A percentile compares a stretch with the other conserved stretches of the same genome.
Evolutionary conservation across 2,113 vertebrate species (phyloP).

Genomic region (Osmerus mordax): DNA sequence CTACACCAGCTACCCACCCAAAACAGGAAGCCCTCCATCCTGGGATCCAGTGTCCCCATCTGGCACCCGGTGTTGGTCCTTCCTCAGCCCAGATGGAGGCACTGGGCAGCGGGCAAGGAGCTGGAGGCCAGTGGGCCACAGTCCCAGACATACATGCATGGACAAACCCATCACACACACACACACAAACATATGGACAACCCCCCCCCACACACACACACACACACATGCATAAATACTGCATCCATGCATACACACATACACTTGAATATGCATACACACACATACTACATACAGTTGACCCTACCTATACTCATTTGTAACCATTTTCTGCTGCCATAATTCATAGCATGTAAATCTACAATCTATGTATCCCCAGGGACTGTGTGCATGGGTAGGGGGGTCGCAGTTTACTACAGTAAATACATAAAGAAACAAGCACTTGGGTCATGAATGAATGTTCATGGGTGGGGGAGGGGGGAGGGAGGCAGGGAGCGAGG

Average conservation of each 20-base stretch:
- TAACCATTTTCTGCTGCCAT: not conserved
- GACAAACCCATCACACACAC: not conserved
- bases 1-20: not conserved
- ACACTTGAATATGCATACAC: not conserved
- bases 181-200: not conserved
- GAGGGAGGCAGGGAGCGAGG: not conserved
- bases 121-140: not conserved
- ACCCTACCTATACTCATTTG: not conserved
- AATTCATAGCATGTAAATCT: not conserved
- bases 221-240: not conserved
- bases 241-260: not conserved
- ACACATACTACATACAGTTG: not conserved
- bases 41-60: not conserved
- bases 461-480: not conserved
- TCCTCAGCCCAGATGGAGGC: slow-evolving; percentile 4
- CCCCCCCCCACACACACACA: not conserved
- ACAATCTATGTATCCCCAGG: not conserved
- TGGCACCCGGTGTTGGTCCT: not conserved
- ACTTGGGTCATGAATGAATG: slow-evolving; percentile 15
- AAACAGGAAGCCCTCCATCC: not conserved
- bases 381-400: slow-evolving; percentile 1
- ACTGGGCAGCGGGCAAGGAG: not conserved
- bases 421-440: too few species aligned
- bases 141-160: slow-evolving; percentile 2
- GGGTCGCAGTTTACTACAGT: too few species aligned